phyloP scores from a whole-genome alignment of 2,113 vertebrate species.

The Coturnix japonica region DNA sequence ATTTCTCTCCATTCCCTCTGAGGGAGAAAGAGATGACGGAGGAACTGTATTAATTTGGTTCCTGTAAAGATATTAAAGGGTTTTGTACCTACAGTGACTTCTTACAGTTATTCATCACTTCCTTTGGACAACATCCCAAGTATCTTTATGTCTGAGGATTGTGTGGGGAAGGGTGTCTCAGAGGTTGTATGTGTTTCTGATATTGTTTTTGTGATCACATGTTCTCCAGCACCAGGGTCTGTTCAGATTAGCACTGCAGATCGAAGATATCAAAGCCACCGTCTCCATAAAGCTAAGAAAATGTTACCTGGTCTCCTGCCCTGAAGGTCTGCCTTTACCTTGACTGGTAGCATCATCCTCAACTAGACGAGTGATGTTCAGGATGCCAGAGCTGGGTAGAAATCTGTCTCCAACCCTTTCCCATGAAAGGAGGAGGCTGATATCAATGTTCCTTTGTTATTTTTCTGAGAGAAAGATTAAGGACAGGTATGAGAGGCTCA shows the following conservation, averaged over 20 bases:
- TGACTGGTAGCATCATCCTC: neutral
- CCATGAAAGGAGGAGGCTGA: neutral
- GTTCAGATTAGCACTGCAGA: neutral
- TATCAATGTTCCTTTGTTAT: neutral
- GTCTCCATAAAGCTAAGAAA: conserved; percentile 7
- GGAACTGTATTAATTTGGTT: conserved; percentile 44
- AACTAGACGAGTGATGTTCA: rapidly evolving
- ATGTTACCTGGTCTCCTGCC: neutral
- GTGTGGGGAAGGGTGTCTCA: neutral
- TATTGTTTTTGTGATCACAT: neutral
- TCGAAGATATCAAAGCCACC: neutral
- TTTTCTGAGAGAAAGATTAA: neutral
- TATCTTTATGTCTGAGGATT: conserved; percentile 3
- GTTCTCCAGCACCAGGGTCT: neutral
- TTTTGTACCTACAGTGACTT: conserved; percentile 17
- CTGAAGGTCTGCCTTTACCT: neutral
- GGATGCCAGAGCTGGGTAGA: neutral
- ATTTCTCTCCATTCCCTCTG: conserved; percentile 33
- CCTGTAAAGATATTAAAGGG: conserved; percentile 54
- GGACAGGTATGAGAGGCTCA: neutral
- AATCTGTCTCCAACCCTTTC: neutral
- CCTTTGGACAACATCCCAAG: conserved; percentile 34
- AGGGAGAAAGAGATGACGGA: conserved; percentile 29
- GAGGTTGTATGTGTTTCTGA: neutral
- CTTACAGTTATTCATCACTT: conserved; percentile 18